A percentile compares a stretch with the other conserved stretches of the same genome.
Conservation (phyloP, 2,888 invertebrate species). For the Lutraria lutraria region DNA sequence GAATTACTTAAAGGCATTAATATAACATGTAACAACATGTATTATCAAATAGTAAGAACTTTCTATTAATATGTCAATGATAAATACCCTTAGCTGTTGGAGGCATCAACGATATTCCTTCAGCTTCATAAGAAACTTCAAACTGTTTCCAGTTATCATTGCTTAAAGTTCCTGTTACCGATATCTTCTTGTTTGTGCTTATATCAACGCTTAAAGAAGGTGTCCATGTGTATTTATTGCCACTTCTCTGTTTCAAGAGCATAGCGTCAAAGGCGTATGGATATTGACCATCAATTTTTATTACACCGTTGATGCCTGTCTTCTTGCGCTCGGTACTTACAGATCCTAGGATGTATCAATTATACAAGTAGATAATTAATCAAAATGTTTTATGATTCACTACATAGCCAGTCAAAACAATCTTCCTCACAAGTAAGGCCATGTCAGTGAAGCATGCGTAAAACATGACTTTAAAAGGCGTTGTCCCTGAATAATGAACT, state of each 20-base stretch:
- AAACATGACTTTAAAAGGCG: too few species aligned
- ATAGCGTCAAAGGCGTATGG: constrained; percentile 61
- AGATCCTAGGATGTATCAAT: constrained; percentile 46
- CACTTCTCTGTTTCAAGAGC: constrained; percentile 43
- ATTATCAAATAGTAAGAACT: too few species aligned
- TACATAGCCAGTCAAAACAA: too few species aligned
- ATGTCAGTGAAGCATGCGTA: too few species aligned
- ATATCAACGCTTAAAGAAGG: constrained; percentile 58
- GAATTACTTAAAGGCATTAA: too few species aligned
- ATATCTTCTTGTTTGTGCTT: not conserved
- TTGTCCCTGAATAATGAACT: too few species aligned
- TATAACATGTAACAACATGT: too few species aligned
- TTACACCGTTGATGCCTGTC: constrained; percentile 55
- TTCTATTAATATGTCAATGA: too few species aligned
- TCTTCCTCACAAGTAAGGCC: too few species aligned
- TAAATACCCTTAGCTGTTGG: constrained; percentile 63
- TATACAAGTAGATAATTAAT: not conserved
- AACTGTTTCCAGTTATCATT: constrained; percentile 53
- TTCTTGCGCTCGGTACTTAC: constrained; percentile 44
- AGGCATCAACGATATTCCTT: constrained; percentile 68
- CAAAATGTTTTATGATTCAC: too few species aligned
- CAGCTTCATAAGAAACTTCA: constrained; percentile 67
- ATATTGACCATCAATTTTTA: constrained; percentile 56
- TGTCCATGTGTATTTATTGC: constrained; percentile 54
- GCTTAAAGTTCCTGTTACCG: constrained; percentile 57